These are phyloP conservation scores for Oncorhynchus tshawytscha DNA, from an alignment of 2,113 vertebrate genomes.

Conservation along the genomic window DNA sequence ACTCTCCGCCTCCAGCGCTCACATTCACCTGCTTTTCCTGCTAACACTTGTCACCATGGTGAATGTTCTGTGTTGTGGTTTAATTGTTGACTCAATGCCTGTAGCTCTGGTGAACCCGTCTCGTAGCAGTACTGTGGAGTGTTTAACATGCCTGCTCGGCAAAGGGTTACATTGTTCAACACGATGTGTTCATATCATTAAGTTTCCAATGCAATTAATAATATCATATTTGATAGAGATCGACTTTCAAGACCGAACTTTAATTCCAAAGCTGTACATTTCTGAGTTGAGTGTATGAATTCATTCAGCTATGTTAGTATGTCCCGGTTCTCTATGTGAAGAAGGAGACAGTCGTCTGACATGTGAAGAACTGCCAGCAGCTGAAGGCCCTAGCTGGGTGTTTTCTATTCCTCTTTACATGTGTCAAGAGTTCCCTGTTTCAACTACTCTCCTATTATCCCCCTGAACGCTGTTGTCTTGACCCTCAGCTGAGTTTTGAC, in stretches of 20 bases:
- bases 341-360: neutral
- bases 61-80: slow-evolving; percentile 59
- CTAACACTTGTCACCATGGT: slow-evolving; percentile 58
- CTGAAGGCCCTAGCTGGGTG: neutral
- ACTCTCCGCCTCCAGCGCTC: slow-evolving; percentile 76
- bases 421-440: slow-evolving; percentile 65
- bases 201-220: neutral
- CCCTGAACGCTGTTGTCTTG: slow-evolving; percentile 58
- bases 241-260: neutral
- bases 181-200: neutral
- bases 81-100: slow-evolving; percentile 66
- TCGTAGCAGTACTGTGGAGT: no score
- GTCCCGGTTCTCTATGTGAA: neutral
- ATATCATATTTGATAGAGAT: neutral
- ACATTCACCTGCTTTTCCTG: slow-evolving; percentile 66
- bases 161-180: neutral
- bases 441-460: slow-evolving; percentile 61
- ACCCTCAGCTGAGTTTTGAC: slow-evolving; percentile 64
- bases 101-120: slow-evolving; percentile 26
- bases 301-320: neutral
- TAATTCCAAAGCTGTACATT: neutral
- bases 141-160: neutral
- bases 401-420: slow-evolving; percentile 38
- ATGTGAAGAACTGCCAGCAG: slow-evolving; percentile 1
- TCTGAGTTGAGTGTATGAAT: neutral